Evolutionary conservation across 2,797 vertebrate genomes (phyloP).

Genomic region (Cynopterus sphinx): DNA sequence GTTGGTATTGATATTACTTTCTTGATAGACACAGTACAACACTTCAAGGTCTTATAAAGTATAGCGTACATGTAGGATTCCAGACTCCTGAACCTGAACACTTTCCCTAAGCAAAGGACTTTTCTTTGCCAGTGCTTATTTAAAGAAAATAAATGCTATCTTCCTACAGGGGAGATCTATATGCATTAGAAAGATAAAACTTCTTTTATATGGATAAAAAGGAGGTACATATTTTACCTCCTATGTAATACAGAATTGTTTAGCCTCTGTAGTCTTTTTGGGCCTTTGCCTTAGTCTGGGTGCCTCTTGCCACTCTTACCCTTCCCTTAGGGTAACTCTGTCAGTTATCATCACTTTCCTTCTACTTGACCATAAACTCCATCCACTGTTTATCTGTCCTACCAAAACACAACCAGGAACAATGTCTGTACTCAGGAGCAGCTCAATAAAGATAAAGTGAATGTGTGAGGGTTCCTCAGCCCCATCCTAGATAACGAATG

Average conservation of each 20-base stretch:
- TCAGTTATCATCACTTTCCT: background rate
- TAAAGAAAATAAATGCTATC: background rate
- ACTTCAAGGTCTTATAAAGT: background rate
- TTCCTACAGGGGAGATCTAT: background rate
- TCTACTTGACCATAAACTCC: background rate
- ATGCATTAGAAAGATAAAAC: background rate
- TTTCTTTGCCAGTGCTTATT: background rate
- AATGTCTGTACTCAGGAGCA: background rate
- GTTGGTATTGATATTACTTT: background rate
- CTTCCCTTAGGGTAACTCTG: background rate
- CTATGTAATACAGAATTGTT: background rate
- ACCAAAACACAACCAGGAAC: background rate
- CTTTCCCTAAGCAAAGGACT: background rate
- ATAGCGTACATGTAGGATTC: background rate
- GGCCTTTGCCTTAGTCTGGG: background rate
- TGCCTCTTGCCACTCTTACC: background rate
- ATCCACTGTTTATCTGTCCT: background rate
- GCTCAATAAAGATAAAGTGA: background rate
- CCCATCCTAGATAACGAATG: background rate
- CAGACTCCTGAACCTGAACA: background rate
- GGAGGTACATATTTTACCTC: background rate
- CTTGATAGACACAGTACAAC: background rate
- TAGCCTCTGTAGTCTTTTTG: background rate
- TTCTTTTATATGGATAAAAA: background rate
- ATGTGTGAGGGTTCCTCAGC: background rate